Base-by-base conservation (phyloP, 1,140 invertebrate species). In the Brachionus rotundiformis region DNA sequence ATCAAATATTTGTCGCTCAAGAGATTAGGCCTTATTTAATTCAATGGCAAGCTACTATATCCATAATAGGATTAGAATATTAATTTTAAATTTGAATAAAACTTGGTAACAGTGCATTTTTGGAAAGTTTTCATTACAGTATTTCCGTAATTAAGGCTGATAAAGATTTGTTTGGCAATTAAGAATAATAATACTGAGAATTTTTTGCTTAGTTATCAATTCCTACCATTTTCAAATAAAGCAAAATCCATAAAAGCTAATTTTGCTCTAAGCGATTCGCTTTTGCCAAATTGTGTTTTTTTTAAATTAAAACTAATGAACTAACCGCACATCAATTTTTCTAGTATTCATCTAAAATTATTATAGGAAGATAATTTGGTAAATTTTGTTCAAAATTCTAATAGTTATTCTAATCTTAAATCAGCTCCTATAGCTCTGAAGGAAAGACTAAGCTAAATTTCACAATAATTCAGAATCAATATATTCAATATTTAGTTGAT, bases 201-300 rank as follows among this genome's bases (percentile, higher is more conserved):
- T 54, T 54, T 54, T 54, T 54, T 49, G 47, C 23, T 54, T 6
- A 54, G 47, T 7, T 19, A 54, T 54, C 6, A 54, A 54, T 54
- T 19, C 8, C 23, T 54, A 54, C 16, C 47, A 54, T 16, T 54
- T 16, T 23, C n/a, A n/a, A 54, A 54, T 54, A 19, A 54, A 54
- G n/a, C 47, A 54, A 54, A 54, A 16, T 54, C 47, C 16, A 54
- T 54, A 54, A 54, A 19, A 54, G 47, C 47, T 54, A 54, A 54
- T 54, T 54, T 54, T 19, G 47, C 47, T 54, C 19, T 19, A 54
- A 54, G 47, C 19, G 8, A 54, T 54, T 23, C 47, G 47, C 47
- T 19, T 54, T 54, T 54, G 47, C 47, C 19, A 19, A 54, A 54
- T 19, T 19, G 7, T 19, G 47, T 54, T 16, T 54, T 19, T 54